phyloP scores from a whole-genome alignment of 2,888 invertebrate genomes.

The Nudaria mundana region DNA sequence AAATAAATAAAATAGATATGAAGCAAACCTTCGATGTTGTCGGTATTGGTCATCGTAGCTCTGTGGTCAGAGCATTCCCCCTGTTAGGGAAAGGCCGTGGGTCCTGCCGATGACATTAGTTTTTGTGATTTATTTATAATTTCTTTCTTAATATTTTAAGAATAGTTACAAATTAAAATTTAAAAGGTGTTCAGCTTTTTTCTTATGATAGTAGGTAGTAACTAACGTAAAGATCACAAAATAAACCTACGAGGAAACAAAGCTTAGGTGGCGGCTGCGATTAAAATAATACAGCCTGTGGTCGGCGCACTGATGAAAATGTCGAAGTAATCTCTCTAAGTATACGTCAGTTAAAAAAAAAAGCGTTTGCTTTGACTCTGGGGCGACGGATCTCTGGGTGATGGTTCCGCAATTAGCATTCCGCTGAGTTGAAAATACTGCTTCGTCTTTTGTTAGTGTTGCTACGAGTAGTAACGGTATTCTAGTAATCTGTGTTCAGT shows the following conservation, averaged over 20 bases:
- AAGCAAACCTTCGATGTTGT: too few species aligned
- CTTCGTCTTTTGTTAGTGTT: conserved; percentile 46
- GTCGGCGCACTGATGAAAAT: conserved; percentile 69
- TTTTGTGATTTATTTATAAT: too few species aligned
- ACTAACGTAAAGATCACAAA: too few species aligned
- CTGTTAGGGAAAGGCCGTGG: too few species aligned
- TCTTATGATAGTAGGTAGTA: too few species aligned
- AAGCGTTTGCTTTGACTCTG: conserved; percentile 57
- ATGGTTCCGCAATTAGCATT: conserved; percentile 64
- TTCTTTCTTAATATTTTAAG: too few species aligned
- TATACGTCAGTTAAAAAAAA: conserved; percentile 75
- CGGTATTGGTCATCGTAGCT: too few species aligned
- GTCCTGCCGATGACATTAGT: too few species aligned
- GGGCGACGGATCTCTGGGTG: conserved; percentile 54
- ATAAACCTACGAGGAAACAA: conserved; percentile 41
- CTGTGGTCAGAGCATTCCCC: too few species aligned
- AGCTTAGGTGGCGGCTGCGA: conserved; percentile 54
- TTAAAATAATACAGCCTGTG: conserved; percentile 74
- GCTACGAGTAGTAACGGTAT: conserved; percentile 6
- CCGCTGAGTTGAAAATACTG: conserved; percentile 33
- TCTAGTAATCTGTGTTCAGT: not conserved
- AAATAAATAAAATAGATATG: too few species aligned
- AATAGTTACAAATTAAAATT: too few species aligned
- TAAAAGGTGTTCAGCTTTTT: too few species aligned
- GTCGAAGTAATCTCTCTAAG: conserved; percentile 69